Conservation (phyloP, 2,888 invertebrate species). For the Drosophila helvetica region DNA sequence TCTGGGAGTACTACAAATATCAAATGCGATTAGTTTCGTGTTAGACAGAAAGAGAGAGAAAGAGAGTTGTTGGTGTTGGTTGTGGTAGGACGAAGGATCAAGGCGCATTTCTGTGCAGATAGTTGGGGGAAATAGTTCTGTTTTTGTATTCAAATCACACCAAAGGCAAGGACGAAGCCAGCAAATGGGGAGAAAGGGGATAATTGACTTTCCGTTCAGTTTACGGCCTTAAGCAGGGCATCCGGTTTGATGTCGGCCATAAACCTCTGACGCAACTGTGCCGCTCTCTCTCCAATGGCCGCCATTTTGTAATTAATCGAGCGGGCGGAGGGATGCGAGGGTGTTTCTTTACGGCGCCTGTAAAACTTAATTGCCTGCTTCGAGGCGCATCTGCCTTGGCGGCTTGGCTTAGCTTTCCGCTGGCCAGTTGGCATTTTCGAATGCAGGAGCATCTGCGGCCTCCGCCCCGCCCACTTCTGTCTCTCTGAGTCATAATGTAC, state of each 20-base stretch:
- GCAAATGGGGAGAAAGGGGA: no score
- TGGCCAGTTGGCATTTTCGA: constrained; percentile 40
- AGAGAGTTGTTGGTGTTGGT: no score
- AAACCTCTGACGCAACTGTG: constrained; percentile 18
- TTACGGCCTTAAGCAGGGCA: constrained; percentile 13
- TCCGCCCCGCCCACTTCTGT: constrained; percentile 6
- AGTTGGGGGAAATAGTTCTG: no score
- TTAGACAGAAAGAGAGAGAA: no score
- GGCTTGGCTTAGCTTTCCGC: constrained; percentile 62
- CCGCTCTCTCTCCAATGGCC: constrained; percentile 11
- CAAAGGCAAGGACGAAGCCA: no score
- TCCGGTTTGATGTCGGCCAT: constrained; percentile 15
- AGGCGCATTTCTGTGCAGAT: no score
- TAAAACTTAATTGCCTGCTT: constrained; percentile 72
- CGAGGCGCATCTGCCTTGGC: constrained; percentile 64
- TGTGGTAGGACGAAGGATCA: no score
- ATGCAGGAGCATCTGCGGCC: not conserved
- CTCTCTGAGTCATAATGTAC: constrained; percentile 62
- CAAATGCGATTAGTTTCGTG: not conserved
- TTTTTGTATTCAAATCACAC: no score
- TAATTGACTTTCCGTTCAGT: constrained; percentile 25
- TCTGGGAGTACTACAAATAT: not conserved
- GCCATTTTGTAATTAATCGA: constrained; percentile 64
- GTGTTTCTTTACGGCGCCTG: constrained; percentile 56
- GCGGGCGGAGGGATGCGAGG: constrained; percentile 25